These are phyloP conservation scores for Melinopterus prodromus DNA, from an alignment of 2,888 invertebrate species.

Conservation along the genomic window DNA sequence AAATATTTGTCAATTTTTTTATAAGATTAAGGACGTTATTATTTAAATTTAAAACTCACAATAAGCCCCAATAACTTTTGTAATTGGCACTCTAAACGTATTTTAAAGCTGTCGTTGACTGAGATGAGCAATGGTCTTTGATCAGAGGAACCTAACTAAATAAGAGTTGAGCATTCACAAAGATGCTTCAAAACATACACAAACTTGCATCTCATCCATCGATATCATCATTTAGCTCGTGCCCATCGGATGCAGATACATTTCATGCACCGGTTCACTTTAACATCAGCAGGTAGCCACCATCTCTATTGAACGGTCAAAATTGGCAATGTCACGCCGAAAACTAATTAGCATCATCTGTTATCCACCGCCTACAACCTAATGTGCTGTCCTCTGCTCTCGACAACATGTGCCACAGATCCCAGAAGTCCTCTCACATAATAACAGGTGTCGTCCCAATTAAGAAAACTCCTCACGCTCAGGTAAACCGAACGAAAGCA, in stretches of 20 bases:
- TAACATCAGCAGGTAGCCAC: not conserved
- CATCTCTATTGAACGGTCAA: not conserved
- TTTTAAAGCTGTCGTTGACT: too few relatives aligned
- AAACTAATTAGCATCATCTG: constrained; percentile 23
- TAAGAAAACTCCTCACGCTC: constrained; percentile 4
- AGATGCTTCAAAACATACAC: too few relatives aligned
- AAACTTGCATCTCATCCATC: not conserved
- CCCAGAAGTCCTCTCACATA: constrained; percentile 7
- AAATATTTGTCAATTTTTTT: too few relatives aligned
- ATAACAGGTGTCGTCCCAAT: constrained; percentile 25
- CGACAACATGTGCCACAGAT: constrained; percentile 10
- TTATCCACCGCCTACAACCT: constrained; percentile 19
- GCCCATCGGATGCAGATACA: not conserved
- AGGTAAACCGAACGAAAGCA: constrained; percentile 22
- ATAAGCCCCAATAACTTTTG: too few relatives aligned
- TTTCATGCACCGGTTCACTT: not conserved
- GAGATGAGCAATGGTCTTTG: too few relatives aligned
- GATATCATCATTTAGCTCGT: not conserved
- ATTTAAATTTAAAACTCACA: too few relatives aligned
- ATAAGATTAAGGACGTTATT: too few relatives aligned
- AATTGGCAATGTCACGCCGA: constrained; percentile 21
- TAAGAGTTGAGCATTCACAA: too few relatives aligned
- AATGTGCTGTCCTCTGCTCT: not conserved
- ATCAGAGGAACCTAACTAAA: too few relatives aligned
- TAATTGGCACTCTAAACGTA: too few relatives aligned